Conservation (phyloP, 1,140 invertebrate genomes). For the Aphaenogaster ashmeadi region DNA sequence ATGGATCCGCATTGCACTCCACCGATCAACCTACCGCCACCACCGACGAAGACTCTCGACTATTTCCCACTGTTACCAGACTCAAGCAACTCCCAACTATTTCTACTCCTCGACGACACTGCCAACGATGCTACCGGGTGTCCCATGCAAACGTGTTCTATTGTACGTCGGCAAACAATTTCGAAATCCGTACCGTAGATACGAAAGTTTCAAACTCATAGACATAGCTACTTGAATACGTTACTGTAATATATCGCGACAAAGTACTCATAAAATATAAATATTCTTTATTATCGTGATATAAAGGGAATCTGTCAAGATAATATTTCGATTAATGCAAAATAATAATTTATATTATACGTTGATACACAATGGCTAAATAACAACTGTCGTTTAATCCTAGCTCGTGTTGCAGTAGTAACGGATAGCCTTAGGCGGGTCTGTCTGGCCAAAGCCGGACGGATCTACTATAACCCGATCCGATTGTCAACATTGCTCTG, state of each 20-base stretch:
- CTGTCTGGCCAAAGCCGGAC: not conserved
- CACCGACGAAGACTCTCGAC: conserved; percentile 43
- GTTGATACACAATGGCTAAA: not conserved
- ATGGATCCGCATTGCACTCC: conserved; percentile 79
- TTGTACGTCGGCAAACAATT: conserved; percentile 26
- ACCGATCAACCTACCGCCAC: conserved; percentile 73
- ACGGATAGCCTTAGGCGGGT: conserved; percentile 9
- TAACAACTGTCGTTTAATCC: conserved; percentile 15
- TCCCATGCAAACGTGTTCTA: conserved; percentile 23
- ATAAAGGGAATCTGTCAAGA: not conserved
- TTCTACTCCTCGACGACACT: conserved; percentile 39
- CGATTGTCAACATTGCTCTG: not conserved
- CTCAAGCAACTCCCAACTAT: conserved; percentile 52
- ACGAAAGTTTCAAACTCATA: conserved; percentile 1
- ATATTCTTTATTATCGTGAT: not conserved
- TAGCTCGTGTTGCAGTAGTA: conserved; percentile 22
- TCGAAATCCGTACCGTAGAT: not conserved
- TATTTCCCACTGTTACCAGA: conserved; percentile 56
- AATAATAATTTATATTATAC: not conserved
- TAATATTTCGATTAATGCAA: not conserved
- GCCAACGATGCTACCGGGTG: conserved; percentile 46
- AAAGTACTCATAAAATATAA: not conserved
- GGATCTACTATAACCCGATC: conserved; percentile 9
- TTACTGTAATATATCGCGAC: not conserved
- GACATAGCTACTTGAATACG: not conserved